Conservation (phyloP, 2,113 vertebrate genomes). For the Leuciscus idus region DNA sequence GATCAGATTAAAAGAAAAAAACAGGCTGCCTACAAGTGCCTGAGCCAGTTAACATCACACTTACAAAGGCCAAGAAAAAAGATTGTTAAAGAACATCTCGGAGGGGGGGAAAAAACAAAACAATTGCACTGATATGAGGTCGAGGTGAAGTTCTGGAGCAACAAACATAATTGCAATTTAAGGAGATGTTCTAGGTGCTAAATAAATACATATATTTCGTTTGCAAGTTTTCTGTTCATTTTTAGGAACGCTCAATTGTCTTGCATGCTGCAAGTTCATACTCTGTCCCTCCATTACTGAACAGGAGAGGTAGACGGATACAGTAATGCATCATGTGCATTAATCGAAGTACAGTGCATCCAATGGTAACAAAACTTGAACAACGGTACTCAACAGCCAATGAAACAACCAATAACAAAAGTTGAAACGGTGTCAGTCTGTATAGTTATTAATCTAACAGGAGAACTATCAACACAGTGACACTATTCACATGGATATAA, state of each 20-base stretch:
- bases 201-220: slow-evolving; percentile 6
- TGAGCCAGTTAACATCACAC: slow-evolving; percentile 26
- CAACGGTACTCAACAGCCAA: slow-evolving; percentile 30
- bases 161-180: not conserved
- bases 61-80: not conserved
- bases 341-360: slow-evolving; percentile 35
- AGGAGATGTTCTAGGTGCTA: slow-evolving; percentile 17
- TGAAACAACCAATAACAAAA: slow-evolving; percentile 28
- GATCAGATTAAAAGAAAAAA: slow-evolving; percentile 7
- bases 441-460: slow-evolving; percentile 1
- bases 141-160: not conserved
- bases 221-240: slow-evolving; percentile 22
- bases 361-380: slow-evolving; percentile 32
- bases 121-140: not conserved
- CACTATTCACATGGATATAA: slow-evolving; percentile 15
- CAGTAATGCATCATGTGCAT: slow-evolving; percentile 18
- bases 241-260: slow-evolving; percentile 34
- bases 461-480: slow-evolving; percentile 24
- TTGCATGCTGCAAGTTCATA: slow-evolving; percentile 25
- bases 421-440: slow-evolving; percentile 28
- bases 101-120: not conserved
- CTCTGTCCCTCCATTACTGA: slow-evolving; percentile 34
- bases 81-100: not conserved
- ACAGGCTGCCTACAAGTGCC: not conserved
- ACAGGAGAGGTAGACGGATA: slow-evolving; percentile 39